Evolutionary conservation across 2,888 invertebrate species (phyloP), one percentile per base, ranked within the genome.

Genomic region (Ochropleura leucogaster): DNA sequence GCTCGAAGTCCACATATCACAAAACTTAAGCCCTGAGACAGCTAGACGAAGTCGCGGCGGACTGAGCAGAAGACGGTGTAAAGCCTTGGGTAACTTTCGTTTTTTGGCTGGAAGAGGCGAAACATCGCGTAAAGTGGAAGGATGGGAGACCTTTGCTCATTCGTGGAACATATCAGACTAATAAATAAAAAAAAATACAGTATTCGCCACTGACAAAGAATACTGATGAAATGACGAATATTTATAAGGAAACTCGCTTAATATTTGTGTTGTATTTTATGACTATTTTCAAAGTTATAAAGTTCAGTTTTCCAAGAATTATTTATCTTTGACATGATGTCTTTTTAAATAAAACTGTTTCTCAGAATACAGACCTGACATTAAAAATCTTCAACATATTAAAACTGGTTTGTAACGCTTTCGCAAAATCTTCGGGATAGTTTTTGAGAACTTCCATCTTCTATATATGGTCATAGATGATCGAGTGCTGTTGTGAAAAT

Each of bases 401-500:
- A 62, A 89, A 81, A 83, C 89, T 85, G 57, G 76, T 71, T 47
- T 64, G 67, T 49, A 90, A 88, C 7, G 83, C 76, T 59, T 84
- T 86, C 0, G 78, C 72, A 53, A 85, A 91, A 74, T 91, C 90
- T 78, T 86, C 79, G 3, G 90, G 89, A 74, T 87, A 88, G 78
- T 86, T 64, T 73, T 87, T 84, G 72, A 89, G 77, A 72, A 63
- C 65, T 66, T 75, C 75, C 84, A 85, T 87, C 44, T 68, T 83
- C 14, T 46, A 59, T 46, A 59, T n/a, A 62, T 30, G 49, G 55
- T 72, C 65, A 46, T 78, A 30, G 55, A 57, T 86, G 79, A 81
- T 83, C 71, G 85, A 86, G 77, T 74, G 46, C 9, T 68, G 44
- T 40, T 40, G 47, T 30, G 12, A 57, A 66, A 80, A 71, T 84